phyloP scores from a whole-genome alignment of 2,797 vertebrate species.

The Aeoliscus strigatus region DNA sequence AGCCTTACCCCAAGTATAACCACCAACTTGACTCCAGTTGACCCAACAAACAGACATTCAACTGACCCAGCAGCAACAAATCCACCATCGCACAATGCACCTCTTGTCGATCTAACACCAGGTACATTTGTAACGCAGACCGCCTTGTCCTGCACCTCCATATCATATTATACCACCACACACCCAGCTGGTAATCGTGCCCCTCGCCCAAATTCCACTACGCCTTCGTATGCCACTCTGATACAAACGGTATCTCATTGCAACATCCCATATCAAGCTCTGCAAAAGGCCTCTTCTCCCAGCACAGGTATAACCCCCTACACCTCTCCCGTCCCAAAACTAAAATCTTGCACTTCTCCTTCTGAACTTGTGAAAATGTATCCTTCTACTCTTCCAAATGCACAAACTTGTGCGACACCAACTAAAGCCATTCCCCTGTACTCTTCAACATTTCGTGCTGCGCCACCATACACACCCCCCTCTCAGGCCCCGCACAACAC shows the following conservation, averaged over 20 bases:
- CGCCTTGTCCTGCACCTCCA: conserved; percentile 66
- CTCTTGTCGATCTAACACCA: conserved; percentile 41
- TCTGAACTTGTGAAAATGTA: conserved; percentile 55
- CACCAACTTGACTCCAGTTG: conserved; percentile 17
- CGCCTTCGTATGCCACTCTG: conserved; percentile 63
- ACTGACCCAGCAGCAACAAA: conserved; percentile 18
- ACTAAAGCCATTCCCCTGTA: conserved; percentile 69
- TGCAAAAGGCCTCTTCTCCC: conserved; percentile 52
- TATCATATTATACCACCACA: conserved; percentile 68
- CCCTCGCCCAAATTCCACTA: conserved; percentile 29
- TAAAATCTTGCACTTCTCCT: conserved; percentile 64
- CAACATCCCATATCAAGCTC: conserved; percentile 66
- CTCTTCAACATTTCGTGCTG: conserved; percentile 71
- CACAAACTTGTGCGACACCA: conserved; percentile 53
- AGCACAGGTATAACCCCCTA: conserved; percentile 52
- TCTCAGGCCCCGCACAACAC: conserved; percentile 67
- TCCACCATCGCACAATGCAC: too few species aligned
- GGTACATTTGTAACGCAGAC: conserved; percentile 68
- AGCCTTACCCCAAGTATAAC: conserved; percentile 19
- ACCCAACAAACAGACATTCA: conserved; percentile 11
- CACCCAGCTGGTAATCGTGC: conserved; percentile 39
- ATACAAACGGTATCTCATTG: conserved; percentile 70
- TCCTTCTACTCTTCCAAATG: conserved; percentile 50
- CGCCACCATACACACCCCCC: conserved; percentile 69
- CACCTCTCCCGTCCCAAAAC: conserved; percentile 56